These are phyloP conservation scores for Dynastes tityus DNA, from an alignment of 2,888 invertebrate species.

Conservation along the genomic window DNA sequence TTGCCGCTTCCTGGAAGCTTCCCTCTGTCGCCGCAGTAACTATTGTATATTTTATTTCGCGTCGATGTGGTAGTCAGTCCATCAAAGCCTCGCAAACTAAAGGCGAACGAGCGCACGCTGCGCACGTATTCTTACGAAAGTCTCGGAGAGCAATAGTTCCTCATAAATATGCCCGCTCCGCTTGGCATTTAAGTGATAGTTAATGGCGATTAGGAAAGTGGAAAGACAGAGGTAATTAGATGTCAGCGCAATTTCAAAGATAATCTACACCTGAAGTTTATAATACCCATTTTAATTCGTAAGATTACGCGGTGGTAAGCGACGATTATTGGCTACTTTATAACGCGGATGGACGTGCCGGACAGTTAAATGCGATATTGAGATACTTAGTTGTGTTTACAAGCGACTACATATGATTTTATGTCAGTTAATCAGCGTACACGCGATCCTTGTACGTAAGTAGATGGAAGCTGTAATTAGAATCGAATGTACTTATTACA, in stretches of 20 bases:
- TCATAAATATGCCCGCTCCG: slow-evolving; percentile 13
- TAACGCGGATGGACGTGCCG: slow-evolving; percentile 1
- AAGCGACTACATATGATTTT: slow-evolving; percentile 4
- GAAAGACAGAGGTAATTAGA: slow-evolving; percentile 29
- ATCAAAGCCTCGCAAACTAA: not conserved
- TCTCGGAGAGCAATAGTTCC: not conserved
- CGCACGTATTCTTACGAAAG: slow-evolving; percentile 35
- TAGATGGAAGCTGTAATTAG: too few species aligned
- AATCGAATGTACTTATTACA: too few species aligned
- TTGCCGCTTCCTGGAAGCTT: too few species aligned
- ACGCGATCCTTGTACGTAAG: too few species aligned
- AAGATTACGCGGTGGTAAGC: slow-evolving; percentile 13
- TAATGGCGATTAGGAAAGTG: slow-evolving; percentile 38
- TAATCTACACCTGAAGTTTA: slow-evolving; percentile 30
- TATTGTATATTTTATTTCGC: too few species aligned
- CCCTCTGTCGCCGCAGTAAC: too few species aligned
- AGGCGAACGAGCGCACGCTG: not conserved
- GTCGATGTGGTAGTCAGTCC: too few species aligned
- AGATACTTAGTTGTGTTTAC: slow-evolving; percentile 15
- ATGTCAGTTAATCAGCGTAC: slow-evolving; percentile 8
- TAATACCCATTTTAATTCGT: slow-evolving; percentile 29
- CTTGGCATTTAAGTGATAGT: slow-evolving; percentile 37
- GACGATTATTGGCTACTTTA: slow-evolving; percentile 32
- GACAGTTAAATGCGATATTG: slow-evolving; percentile 22
- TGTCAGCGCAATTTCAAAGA: slow-evolving; percentile 33